phyloP scores from a whole-genome alignment of 2,888 invertebrate species.

The Amiota minor region DNA sequence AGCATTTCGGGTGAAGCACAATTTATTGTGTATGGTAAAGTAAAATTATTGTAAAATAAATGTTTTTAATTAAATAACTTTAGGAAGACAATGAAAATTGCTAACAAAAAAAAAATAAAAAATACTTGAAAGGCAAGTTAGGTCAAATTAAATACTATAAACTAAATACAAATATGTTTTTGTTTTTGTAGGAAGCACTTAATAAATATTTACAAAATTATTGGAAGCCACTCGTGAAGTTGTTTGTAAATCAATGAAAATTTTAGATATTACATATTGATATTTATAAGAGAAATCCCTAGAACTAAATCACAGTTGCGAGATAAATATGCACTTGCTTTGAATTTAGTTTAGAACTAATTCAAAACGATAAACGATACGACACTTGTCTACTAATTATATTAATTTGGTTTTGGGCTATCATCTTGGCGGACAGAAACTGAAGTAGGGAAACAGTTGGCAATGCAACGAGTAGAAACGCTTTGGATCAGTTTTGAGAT shows the following conservation, averaged over 20 bases:
- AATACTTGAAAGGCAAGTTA: conserved; percentile 62
- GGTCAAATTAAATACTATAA: conserved; percentile 34
- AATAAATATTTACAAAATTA: conserved; percentile 32
- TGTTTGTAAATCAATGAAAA: conserved; percentile 13
- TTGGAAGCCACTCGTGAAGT: conserved; percentile 26
- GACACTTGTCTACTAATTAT: background rate
- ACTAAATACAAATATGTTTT: conserved; percentile 27
- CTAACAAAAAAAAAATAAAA: conserved; percentile 47
- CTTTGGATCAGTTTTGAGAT: conserved; percentile 85
- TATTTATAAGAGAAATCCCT: conserved; percentile 38
- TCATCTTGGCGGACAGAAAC: conserved; percentile 84
- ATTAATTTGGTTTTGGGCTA: conserved; percentile 32
- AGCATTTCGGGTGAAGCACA: too few species aligned
- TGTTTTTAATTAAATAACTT: too few species aligned
- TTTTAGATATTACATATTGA: conserved; percentile 12
- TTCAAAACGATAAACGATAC: conserved; percentile 43
- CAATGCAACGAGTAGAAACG: conserved; percentile 93
- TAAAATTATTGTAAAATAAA: too few species aligned
- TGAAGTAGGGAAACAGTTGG: conserved; percentile 88
- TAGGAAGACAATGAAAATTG: background rate
- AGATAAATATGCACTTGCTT: conserved; percentile 50
- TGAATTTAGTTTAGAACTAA: conserved; percentile 54
- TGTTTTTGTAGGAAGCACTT: conserved; percentile 48
- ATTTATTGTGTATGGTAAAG: too few species aligned
- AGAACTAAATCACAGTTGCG: conserved; percentile 65